Percentiles rank a stretch among this genome's conserved stretches.
Conservation (phyloP, 2,113 vertebrate species). For the Phainopepla nitens region DNA sequence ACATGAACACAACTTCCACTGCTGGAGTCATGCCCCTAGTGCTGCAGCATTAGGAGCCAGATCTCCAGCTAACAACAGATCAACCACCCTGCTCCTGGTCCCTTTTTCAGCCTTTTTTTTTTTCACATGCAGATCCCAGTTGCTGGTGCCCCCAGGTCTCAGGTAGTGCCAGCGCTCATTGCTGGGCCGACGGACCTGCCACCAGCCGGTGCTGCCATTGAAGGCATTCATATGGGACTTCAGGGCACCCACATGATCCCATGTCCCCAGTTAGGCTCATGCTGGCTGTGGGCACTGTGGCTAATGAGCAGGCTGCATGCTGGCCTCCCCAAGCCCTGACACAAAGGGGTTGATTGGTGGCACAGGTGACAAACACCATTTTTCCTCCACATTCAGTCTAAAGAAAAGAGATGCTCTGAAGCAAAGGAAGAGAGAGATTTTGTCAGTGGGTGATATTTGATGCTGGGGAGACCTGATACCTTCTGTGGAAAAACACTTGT, state of each 20-base stretch:
- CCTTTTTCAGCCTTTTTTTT: not conserved
- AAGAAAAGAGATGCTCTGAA: not conserved
- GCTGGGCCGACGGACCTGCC: fast-evolving
- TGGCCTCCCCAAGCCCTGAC: not conserved
- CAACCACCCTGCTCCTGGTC: not conserved
- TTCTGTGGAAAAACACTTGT: constrained; percentile 3
- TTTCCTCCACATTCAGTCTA: not conserved
- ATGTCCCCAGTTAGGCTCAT: not conserved
- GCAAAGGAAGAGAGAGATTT: not conserved
- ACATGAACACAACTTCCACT: not conserved
- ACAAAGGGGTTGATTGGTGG: not conserved
- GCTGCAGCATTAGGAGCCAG: not conserved
- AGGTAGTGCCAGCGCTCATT: not conserved
- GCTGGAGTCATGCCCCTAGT: not conserved
- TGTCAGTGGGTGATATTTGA: not conserved
- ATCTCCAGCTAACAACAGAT: not conserved
- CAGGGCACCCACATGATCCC: not conserved
- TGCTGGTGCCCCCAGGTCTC: not conserved
- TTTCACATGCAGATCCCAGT: not conserved
- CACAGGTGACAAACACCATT: not conserved
- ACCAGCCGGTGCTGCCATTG: fast-evolving
- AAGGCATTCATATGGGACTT: not conserved
- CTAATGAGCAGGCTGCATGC: not conserved
- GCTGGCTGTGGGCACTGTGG: not conserved
- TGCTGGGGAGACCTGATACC: constrained; percentile 16